Evolutionary conservation across 2,888 invertebrate species (phyloP).

Genomic region (Drosophila flavopinicola): DNA sequence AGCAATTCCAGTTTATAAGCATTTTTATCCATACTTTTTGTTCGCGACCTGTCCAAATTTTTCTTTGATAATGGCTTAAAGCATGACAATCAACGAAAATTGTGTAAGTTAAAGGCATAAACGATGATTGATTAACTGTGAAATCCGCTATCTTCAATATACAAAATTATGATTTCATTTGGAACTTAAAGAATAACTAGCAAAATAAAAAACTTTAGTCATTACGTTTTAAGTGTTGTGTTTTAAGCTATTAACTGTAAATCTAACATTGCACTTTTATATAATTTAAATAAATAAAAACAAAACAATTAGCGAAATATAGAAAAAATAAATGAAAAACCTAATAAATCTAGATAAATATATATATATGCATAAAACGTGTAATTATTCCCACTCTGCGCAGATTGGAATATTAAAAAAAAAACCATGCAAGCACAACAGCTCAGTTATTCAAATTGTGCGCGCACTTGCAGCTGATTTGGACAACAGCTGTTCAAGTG

Average conservation of each 20-base stretch:
- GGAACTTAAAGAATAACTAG: slow-evolving; percentile 13
- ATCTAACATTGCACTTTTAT: slow-evolving; percentile 50
- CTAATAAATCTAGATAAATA: slow-evolving; percentile 44
- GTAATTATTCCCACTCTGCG: not conserved
- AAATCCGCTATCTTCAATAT: slow-evolving; percentile 1
- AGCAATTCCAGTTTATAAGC: slow-evolving; percentile 22
- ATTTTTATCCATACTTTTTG: slow-evolving; percentile 21
- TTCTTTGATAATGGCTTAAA: slow-evolving; percentile 62
- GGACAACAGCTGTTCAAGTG: slow-evolving; percentile 4
- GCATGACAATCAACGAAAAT: slow-evolving; percentile 74
- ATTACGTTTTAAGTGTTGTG: slow-evolving; percentile 56
- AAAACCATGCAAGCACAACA: not conserved
- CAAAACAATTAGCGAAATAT: slow-evolving; percentile 56
- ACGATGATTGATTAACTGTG: slow-evolving; percentile 48
- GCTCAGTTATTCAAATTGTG: slow-evolving; percentile 4
- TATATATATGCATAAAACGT: slow-evolving; percentile 4
- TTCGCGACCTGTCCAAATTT: slow-evolving; percentile 11
- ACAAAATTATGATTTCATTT: slow-evolving; percentile 11
- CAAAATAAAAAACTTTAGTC: slow-evolving; percentile 26
- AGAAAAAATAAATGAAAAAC: slow-evolving; percentile 43
- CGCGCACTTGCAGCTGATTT: not conserved
- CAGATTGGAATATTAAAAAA: too few relatives aligned
- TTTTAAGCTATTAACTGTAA: slow-evolving; percentile 56
- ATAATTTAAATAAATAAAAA: slow-evolving; percentile 49
- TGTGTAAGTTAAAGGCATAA: slow-evolving; percentile 29